Base-by-base conservation (phyloP, 2,888 invertebrate species). In the Drosophila nr. perissopoda region DNA sequence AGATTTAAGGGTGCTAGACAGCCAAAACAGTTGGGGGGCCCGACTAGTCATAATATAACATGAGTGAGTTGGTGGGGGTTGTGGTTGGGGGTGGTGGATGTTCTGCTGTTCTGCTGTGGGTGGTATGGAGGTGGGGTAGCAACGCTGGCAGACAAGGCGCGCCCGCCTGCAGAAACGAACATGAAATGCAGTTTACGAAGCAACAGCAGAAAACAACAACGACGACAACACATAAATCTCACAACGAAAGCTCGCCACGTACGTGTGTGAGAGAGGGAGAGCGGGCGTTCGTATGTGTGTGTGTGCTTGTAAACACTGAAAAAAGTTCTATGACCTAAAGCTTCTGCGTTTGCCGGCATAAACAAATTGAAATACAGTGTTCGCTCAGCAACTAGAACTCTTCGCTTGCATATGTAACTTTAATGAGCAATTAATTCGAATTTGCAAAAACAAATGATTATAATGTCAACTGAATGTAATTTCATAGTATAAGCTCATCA, bases 291-390 rank as follows among this genome's bases (percentile, higher is more conserved):
- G 57, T 65, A 57, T 29, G 38, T 65, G 45, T 13, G n/a, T 49
- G 73, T 52, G 69, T 58, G 82, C 68, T 73, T 80, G 87, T 84
- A 85, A 84, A 82, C 76, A 82, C 49, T 71, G 69, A 74, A 80
- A 82, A 90, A 91, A 91, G 90, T 91, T 91, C 90, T 91, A 91
- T 91, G 90, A 91, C 90, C 90, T 68, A 91, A 89, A 89, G 85
- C 82, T 88, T 63, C n/a, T 52, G 60, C 78, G 42, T 51, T 64
- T 78, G 80, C 80, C 80, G 78, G 59, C 76, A 76, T 52, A 76
- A 54, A 62, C 79, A 79, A 77, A 64, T 38, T 4, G 64, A 68
- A 79, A 80, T 72, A 79, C 40, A 42, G 42, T 31, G 31, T 10
- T 16, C 31, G 21, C 29, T n/a, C 31, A 40, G 10, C n/a, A 40